Conservation (phyloP, 2,113 vertebrate species). For the Lucifuga dentata region DNA sequence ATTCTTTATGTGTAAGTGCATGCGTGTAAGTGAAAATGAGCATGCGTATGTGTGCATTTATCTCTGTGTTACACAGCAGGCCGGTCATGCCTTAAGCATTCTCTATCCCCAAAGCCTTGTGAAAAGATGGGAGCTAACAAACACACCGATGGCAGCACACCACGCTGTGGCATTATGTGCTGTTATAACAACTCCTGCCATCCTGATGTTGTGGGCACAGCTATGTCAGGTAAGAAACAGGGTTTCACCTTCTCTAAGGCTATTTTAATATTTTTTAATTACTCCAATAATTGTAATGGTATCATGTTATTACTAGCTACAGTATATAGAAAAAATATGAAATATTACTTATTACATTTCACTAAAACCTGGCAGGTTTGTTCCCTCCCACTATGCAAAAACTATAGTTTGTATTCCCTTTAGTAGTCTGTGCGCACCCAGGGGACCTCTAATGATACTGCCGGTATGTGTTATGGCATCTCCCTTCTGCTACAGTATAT, state of each 20-base stretch:
- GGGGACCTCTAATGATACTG: conserved; percentile 18
- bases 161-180: conserved; percentile 43
- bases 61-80: conserved; percentile 34
- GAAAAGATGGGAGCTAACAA: conserved; percentile 32
- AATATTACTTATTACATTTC: too few relatives aligned
- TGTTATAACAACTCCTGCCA: conserved; percentile 54
- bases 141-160: conserved; percentile 22
- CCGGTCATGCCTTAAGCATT: conserved; percentile 27
- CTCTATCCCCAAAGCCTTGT: conserved; percentile 29
- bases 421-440: conserved; percentile 7
- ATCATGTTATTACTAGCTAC: neutral
- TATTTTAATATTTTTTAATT: neutral
- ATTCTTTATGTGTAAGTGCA: neutral
- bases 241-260: conserved; percentile 27
- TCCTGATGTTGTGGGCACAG: conserved; percentile 56
- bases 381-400: neutral
- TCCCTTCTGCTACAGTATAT: conserved; percentile 62
- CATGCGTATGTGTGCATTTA: neutral
- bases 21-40: neutral
- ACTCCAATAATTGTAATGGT: neutral
- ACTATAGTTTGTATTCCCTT: conserved; percentile 7
- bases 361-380: too few relatives aligned
- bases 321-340: neutral
- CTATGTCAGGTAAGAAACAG: conserved; percentile 53
- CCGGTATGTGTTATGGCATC: conserved; percentile 55